phyloP scores from a whole-genome alignment of 2,113 vertebrate species.

The Petaurus breviceps region DNA sequence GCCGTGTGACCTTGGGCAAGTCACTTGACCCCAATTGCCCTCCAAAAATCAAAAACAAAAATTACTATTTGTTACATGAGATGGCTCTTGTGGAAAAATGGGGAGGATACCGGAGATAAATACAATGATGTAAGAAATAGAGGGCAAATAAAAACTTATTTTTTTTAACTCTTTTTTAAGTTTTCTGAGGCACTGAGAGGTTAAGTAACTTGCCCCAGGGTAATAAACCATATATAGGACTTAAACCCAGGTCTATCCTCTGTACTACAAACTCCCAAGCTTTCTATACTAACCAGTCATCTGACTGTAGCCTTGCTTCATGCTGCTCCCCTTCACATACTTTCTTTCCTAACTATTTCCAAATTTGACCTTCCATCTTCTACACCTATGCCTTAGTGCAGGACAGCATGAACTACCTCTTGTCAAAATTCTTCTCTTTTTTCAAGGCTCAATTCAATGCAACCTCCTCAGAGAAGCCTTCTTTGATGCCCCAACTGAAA shows the following conservation, averaged over 20 bases:
- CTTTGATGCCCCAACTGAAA: background rate
- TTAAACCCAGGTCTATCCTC: background rate
- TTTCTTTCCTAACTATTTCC: background rate
- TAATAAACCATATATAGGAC: background rate
- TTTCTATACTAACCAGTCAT: background rate
- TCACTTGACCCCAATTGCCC: no score
- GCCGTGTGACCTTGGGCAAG: no score
- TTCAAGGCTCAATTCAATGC: background rate
- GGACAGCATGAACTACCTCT: background rate
- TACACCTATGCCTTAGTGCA: background rate
- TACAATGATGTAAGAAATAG: background rate
- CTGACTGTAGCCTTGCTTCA: background rate
- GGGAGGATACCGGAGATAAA: background rate
- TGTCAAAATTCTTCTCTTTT: background rate
- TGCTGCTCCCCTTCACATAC: background rate
- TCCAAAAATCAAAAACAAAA: no score
- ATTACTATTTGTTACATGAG: background rate
- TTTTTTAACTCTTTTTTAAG: background rate
- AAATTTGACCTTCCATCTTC: background rate
- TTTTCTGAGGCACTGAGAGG: background rate
- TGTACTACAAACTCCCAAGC: background rate
- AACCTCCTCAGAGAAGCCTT: background rate
- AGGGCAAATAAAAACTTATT: background rate
- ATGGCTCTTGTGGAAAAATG: background rate
- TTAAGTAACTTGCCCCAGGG: background rate